Conservation (phyloP, 2,797 vertebrate genomes). For the Garrulus glandarius region DNA sequence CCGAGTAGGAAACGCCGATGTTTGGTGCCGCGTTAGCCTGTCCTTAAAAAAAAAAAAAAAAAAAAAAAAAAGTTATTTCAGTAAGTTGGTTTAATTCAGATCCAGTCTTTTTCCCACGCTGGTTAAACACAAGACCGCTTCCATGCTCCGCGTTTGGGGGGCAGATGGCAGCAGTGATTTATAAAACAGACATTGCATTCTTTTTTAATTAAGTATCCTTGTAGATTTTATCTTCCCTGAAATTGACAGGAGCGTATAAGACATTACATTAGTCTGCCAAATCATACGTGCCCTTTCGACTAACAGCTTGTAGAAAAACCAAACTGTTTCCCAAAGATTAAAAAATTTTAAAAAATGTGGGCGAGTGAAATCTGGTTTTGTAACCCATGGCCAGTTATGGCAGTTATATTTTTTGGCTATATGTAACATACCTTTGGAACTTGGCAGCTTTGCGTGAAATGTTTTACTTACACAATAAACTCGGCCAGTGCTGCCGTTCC, state of each 20-base stretch:
- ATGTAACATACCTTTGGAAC: background rate
- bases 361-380: background rate
- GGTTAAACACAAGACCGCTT: background rate
- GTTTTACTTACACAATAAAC: background rate
- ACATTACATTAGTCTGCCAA: background rate
- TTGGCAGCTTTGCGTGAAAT: background rate
- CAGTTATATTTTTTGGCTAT: background rate
- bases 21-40: background rate
- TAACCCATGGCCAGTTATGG: background rate
- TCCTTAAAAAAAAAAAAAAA: background rate
- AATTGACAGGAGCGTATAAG: background rate
- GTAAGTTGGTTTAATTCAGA: background rate
- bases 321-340: background rate
- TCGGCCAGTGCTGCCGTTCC: background rate
- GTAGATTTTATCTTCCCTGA: slow-evolving; percentile 46
- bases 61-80: background rate
- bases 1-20: background rate
- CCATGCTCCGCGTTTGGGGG: background rate
- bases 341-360: background rate
- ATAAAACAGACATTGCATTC: background rate
- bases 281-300: background rate
- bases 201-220: slow-evolving; percentile 24
- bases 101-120: background rate
- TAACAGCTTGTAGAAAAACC: background rate
- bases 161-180: slow-evolving; percentile 22